Conservation (phyloP, 2,888 invertebrate species). For the Papilio demoleus region DNA sequence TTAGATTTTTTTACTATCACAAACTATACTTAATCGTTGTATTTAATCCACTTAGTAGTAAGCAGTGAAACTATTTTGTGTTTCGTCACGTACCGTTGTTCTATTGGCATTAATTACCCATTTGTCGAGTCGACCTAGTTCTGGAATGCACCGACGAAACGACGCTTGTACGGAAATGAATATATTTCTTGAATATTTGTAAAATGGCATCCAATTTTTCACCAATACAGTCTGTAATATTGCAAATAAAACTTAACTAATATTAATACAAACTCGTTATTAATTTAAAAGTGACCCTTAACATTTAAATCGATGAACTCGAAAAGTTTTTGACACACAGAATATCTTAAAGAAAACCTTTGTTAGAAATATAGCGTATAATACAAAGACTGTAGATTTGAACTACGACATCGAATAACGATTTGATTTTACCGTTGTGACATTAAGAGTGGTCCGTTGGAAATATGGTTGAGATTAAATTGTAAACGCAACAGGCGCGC, state of each 20-base stretch:
- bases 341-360: too few relatives aligned
- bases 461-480: slow-evolving; percentile 30
- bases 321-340: too few relatives aligned
- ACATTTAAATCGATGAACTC: too few relatives aligned
- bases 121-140: slow-evolving; percentile 37
- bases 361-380: neutral
- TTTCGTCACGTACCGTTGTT: slow-evolving; percentile 34
- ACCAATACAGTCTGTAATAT: neutral
- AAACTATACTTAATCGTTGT: neutral
- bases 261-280: too few relatives aligned
- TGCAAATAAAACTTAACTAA: neutral
- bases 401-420: slow-evolving; percentile 7
- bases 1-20: neutral
- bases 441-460: slow-evolving; percentile 17
- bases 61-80: slow-evolving; percentile 24
- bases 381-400: neutral
- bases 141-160: slow-evolving; percentile 24
- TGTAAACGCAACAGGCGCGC: slow-evolving; percentile 16
- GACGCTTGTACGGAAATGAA: slow-evolving; percentile 5
- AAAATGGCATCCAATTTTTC: slow-evolving; percentile 9
- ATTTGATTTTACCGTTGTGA: slow-evolving; percentile 22
- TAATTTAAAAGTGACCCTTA: too few relatives aligned
- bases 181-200: slow-evolving; percentile 24
- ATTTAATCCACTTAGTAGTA: slow-evolving; percentile 9
- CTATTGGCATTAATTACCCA: slow-evolving; percentile 39